Conservation (phyloP, 2,797 vertebrate species). For the Hemitrygon akajei region DNA sequence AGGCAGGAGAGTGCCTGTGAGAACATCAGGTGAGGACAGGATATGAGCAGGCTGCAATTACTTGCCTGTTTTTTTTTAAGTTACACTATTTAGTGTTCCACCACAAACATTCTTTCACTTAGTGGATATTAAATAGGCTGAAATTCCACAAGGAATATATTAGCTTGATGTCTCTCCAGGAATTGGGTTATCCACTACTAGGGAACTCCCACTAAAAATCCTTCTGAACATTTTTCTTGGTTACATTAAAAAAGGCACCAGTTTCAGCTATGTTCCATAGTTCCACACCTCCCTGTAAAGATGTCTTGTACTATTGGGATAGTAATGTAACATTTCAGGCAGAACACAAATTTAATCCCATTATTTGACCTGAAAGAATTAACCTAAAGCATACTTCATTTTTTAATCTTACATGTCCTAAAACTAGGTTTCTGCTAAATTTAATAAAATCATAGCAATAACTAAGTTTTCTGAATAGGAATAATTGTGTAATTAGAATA, state of each 20-base stretch:
- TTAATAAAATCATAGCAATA: not conserved
- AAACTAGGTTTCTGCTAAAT: not conserved
- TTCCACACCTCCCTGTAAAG: not conserved
- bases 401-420: not conserved
- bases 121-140: not conserved
- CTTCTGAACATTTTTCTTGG: not conserved
- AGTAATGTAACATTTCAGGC: not conserved
- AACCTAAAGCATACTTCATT: not conserved
- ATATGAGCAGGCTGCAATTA: not conserved
- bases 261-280: not conserved
- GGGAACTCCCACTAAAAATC: not conserved
- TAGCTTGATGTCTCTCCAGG: not conserved
- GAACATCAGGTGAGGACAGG: slow-evolving; percentile 6
- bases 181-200: not conserved
- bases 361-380: not conserved
- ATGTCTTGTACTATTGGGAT: not conserved
- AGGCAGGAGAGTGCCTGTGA: not conserved
- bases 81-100: not conserved
- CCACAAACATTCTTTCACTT: not conserved
- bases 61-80: not conserved
- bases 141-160: not conserved
- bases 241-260: not conserved
- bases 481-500: not conserved
- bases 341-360: not conserved
- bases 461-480: not conserved